Evolutionary conservation across 2,797 vertebrate species (phyloP).

Genomic region (Amblyopsis hoosieri): DNA sequence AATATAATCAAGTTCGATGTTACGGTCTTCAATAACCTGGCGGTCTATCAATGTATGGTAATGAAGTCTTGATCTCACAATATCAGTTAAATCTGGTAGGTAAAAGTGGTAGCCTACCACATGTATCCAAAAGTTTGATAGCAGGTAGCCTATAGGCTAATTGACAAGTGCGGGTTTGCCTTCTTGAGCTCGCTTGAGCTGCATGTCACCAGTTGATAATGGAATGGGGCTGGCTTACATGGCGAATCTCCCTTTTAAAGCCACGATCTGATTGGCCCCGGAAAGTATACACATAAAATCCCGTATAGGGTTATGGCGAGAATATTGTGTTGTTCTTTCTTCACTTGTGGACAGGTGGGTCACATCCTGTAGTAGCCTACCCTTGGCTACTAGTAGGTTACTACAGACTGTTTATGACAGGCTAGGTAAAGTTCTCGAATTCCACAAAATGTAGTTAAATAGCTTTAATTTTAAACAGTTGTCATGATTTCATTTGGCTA

Average conservation of each 20-base stretch:
- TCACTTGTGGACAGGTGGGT: background rate
- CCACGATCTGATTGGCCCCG: conserved; percentile 60
- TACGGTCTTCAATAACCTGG: background rate
- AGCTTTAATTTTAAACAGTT: too few relatives aligned
- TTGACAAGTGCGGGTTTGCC: conserved; percentile 1
- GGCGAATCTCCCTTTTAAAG: conserved; percentile 43
- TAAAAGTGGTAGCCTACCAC: too few relatives aligned
- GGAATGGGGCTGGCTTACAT: conserved; percentile 30
- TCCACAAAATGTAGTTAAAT: too few relatives aligned
- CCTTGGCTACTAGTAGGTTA: too few relatives aligned
- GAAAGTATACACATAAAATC: conserved; percentile 2
- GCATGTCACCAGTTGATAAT: conserved; percentile 42
- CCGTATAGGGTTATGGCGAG: conserved; percentile 21
- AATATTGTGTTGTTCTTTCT: conserved; percentile 29
- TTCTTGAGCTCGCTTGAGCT: conserved; percentile 47
- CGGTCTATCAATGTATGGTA: background rate
- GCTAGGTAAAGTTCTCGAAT: too few relatives aligned
- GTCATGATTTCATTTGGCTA: too few relatives aligned
- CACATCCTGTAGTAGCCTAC: too few relatives aligned
- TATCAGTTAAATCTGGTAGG: background rate
- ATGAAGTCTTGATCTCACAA: conserved; percentile 4
- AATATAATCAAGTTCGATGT: conserved; percentile 20
- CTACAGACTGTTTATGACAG: too few relatives aligned
- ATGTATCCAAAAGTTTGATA: too few relatives aligned
- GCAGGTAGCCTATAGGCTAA: background rate